These are phyloP conservation scores for Eupelmus urozonus DNA, from an alignment of 2,888 invertebrate species.

Conservation along the genomic window DNA sequence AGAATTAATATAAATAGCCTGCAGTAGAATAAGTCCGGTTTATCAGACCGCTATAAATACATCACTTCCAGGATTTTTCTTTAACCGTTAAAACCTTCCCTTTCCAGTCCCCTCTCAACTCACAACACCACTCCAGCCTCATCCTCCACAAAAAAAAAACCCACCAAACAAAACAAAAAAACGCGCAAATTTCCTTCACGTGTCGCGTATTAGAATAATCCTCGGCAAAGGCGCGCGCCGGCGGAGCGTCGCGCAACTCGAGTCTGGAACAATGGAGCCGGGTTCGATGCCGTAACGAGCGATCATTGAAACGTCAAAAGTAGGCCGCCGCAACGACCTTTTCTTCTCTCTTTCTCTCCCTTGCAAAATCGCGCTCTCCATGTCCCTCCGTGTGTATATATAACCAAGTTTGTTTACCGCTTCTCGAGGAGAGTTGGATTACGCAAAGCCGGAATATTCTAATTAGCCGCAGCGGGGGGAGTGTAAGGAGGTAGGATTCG, in stretches of 20 bases:
- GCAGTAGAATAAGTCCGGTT: no score
- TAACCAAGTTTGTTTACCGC: conserved; percentile 4
- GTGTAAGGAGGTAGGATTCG: not conserved
- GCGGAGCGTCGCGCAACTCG: not conserved
- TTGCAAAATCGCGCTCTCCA: conserved; percentile 9
- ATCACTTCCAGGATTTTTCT: no score
- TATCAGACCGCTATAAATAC: no score
- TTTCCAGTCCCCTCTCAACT: no score
- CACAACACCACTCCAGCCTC: no score
- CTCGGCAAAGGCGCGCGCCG: no score
- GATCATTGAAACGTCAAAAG: conserved; percentile 27
- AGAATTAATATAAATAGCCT: no score
- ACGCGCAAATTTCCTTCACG: no score
- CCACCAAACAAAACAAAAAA: no score
- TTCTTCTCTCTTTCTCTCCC: not conserved
- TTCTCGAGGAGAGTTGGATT: not conserved
- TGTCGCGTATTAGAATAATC: no score
- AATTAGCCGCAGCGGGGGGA: conserved; percentile 29
- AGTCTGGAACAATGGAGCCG: conserved; percentile 3
- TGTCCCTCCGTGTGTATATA: not conserved
- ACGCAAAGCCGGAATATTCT: conserved; percentile 42
- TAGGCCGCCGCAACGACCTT: conserved; percentile 26
- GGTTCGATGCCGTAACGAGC: conserved; percentile 19
- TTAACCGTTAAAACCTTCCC: no score
- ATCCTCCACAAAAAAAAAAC: no score